Base-by-base conservation (phyloP, 2,797 vertebrate genomes). In the Pangasius mekongensis region DNA sequence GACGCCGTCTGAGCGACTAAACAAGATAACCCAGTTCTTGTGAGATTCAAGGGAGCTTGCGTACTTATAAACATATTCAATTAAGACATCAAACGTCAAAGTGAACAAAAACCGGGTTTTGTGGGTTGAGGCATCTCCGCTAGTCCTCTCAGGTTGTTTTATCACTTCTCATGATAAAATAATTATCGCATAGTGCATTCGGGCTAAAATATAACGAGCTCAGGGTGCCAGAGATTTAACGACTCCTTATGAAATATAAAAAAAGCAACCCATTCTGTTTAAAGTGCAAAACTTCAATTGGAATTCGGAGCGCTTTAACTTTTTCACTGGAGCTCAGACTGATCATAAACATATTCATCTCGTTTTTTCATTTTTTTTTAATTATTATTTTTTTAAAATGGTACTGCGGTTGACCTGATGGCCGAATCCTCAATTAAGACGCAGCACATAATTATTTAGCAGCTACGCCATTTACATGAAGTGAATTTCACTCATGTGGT, bases 1-100 rank as follows among this genome's bases (percentile, higher is more conserved):
- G 95, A 96, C 96, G 89, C 90, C 90, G 91, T 89, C 94, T 95
- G 91, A 92, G 86, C 93, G 92, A 94, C 93, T 89, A 95, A 92
- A 93, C 92, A 94, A 93, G 93, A 91, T 92, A 92, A 92, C 90
- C 90, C 93, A 90, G 84, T 27, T 78, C 89, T 88, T 83, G 78
- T 86, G 67, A 76, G 39, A 47, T 64, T 83, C 81, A 5, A 47
- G 81, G 13, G 58, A 64, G 88, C 83, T 88, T 54, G 49, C 49
- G 3, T 54, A 7, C 86, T 69, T 87, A 69, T 86, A 90, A 91
- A 92, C 90, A 90, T 81, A 90, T 90, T 91, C 90, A 91, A 89
- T 92, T 92, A 91, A 89, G 87, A 87, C 86, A 87, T 91, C 86
- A 89, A 90, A 89, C 83, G 77, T 88, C 89, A 85, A 88, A 89